Conservation (phyloP, 2,888 invertebrate species). For the Eustalomyia histrio region DNA sequence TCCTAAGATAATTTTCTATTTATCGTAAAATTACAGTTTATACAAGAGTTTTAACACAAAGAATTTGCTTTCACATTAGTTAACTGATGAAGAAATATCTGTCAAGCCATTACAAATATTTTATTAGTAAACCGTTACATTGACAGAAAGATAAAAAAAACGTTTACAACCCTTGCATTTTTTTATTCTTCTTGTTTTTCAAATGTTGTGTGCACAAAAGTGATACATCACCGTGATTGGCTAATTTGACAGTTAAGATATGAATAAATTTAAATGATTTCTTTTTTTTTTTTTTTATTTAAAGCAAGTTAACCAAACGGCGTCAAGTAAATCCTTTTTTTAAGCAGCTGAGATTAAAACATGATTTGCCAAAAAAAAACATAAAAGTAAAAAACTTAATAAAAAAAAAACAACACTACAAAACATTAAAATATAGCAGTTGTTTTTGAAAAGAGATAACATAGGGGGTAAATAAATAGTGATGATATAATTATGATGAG, state of each 20-base stretch:
- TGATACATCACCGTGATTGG: constrained; percentile 73
- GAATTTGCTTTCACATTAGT: too few species aligned
- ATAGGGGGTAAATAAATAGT: not conserved
- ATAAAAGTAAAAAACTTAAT: constrained; percentile 50
- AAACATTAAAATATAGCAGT: constrained; percentile 38
- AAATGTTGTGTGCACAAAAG: constrained; percentile 64
- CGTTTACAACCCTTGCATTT: constrained; percentile 50
- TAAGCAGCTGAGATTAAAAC: constrained; percentile 68
- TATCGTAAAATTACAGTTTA: too few species aligned
- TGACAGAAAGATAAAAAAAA: not conserved
- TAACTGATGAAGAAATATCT: not conserved
- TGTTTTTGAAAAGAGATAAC: constrained; percentile 8
- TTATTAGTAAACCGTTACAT: constrained; percentile 27
- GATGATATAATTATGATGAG: not conserved
- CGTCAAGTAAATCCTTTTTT: constrained; percentile 54
- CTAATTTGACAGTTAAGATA: constrained; percentile 68
- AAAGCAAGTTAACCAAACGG: constrained; percentile 29
- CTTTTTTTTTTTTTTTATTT: constrained; percentile 38
- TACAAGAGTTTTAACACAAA: too few species aligned
- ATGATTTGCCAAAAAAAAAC: constrained; percentile 66
- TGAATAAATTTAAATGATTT: constrained; percentile 57
- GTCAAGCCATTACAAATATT: constrained; percentile 8
- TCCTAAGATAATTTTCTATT: too few species aligned
- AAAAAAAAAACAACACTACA: constrained; percentile 10
- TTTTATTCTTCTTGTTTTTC: constrained; percentile 20